Evolutionary conservation across 2,888 invertebrate genomes (phyloP), one percentile per base, ranked within the genome.

Genomic region (Microctonus hyperodae): DNA sequence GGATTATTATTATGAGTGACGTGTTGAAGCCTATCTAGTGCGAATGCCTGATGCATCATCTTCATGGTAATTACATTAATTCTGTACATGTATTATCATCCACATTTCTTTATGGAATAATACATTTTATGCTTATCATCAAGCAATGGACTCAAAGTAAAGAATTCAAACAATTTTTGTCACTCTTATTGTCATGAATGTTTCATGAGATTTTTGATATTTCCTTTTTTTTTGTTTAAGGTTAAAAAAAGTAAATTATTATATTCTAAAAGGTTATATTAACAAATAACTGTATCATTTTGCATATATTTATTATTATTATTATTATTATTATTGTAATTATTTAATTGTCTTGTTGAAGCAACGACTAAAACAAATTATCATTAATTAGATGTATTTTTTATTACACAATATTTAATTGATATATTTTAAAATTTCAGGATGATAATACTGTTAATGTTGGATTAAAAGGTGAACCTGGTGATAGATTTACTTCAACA

Each of bases 401-500:
- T n/a, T n/a, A n/a, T 28, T 28, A 5, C 7, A 3, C 28, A 28
- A 5, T 28, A 28, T 7, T 28, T 1, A 16, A 16, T 6, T 44
- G 16, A 16, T 20, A 1, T 4, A 37, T 37, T 37, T 37, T 6
- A 1, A 1, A 16, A n/a, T 44, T 44, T 7, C 11, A 82, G 82
- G 82, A 81, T 76, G 81, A 81, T 76, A 81, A 79, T 74, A 79
- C 81, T 75, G 80, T 80, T 70, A 81, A 79, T 70, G 78, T 81
- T 71, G 79, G 80, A 69, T 76, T 81, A 69, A 82, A 81, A 67
- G 81, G 81, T 75, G 81, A 82, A 76, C 76, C 79, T 61, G 77
- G 76, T 62, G 80, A 77, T 70, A 78, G 76, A 77, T 79, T 80
- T 55, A 76, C 78, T 72, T 72, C 67, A 22, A 48, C 79, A n/a